These are phyloP conservation scores for Myiagra hebetior DNA, from an alignment of 2,113 vertebrate genomes.

Conservation along the genomic window DNA sequence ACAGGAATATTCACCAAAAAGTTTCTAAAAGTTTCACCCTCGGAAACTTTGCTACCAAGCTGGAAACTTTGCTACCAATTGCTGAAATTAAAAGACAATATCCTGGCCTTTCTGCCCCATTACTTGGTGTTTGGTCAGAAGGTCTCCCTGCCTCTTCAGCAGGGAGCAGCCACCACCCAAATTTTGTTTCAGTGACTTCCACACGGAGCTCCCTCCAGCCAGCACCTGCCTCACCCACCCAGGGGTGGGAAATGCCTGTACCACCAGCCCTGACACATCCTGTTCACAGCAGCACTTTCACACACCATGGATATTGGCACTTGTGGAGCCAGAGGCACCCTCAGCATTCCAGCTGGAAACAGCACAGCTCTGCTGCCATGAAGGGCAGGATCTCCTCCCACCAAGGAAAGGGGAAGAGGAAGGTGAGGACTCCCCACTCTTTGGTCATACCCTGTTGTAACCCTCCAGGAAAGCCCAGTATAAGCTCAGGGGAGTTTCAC, in stretches of 20 bases:
- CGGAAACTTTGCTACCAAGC: background rate
- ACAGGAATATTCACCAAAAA: background rate
- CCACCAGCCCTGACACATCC: background rate
- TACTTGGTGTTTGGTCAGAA: background rate
- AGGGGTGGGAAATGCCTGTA: background rate
- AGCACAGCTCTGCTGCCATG: background rate
- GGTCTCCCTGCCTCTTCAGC: background rate
- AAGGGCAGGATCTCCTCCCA: background rate
- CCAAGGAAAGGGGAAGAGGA: background rate
- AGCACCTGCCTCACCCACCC: background rate
- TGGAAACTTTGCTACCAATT: background rate
- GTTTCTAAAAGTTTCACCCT: background rate
- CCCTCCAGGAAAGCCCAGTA: background rate
- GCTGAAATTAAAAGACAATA: background rate
- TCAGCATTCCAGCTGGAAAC: background rate
- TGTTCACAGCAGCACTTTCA: background rate
- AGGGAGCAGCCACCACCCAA: background rate
- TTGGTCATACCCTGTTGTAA: background rate
- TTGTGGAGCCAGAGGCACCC: background rate
- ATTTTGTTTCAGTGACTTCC: background rate
- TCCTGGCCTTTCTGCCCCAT: background rate
- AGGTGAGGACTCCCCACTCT: background rate
- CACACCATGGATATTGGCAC: rapidly evolving
- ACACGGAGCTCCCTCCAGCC: background rate
- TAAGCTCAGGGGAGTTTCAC: background rate